Percentiles rank a stretch among this genome's conserved stretches.
phyloP scores from a whole-genome alignment of 2,113 vertebrate genomes.

The Motacilla tschutschensis region DNA sequence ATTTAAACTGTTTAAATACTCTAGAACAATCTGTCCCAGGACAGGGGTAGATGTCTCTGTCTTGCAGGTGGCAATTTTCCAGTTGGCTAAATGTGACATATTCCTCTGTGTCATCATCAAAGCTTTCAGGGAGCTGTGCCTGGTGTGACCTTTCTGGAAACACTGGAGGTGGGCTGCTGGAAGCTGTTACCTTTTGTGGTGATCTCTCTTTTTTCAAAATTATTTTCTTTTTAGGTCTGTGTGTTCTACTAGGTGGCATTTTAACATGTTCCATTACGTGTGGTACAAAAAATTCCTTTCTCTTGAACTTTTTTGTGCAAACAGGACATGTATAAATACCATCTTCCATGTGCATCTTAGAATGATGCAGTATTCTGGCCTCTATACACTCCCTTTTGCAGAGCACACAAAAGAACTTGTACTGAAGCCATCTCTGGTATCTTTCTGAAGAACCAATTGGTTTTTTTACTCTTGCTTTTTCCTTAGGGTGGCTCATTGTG shows the following conservation, averaged over 20 bases:
- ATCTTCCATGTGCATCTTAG: conserved; percentile 89
- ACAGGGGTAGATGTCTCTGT: conserved; percentile 91
- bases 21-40: conserved; percentile 88
- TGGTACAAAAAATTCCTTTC: conserved; percentile 84
- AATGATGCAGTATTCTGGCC: conserved; percentile 88
- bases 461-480: conserved; percentile 75
- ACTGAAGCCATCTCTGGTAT: conserved; percentile 83
- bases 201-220: conserved; percentile 70
- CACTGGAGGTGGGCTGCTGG: conserved; percentile 41
- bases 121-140: conserved; percentile 66
- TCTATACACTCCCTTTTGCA: conserved; percentile 89
- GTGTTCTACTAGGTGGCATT: conserved; percentile 75
- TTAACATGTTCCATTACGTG: conserved; percentile 90
- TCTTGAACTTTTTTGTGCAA: conserved; percentile 87
- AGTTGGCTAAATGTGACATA: conserved; percentile 88
- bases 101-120: conserved; percentile 78
- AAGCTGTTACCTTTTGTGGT: conserved; percentile 45
- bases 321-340: conserved; percentile 87
- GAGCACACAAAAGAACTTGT: conserved; percentile 88
- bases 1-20: conserved; percentile 94
- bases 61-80: conserved; percentile 85
- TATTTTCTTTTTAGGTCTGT: conserved; percentile 71
- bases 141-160: conserved; percentile 62
- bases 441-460: conserved; percentile 76
- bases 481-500: conserved; percentile 61